Evolutionary conservation across 1,140 invertebrate genomes (phyloP), one percentile per base, ranked within the genome.

Genomic region (Leptinotarsa texana): DNA sequence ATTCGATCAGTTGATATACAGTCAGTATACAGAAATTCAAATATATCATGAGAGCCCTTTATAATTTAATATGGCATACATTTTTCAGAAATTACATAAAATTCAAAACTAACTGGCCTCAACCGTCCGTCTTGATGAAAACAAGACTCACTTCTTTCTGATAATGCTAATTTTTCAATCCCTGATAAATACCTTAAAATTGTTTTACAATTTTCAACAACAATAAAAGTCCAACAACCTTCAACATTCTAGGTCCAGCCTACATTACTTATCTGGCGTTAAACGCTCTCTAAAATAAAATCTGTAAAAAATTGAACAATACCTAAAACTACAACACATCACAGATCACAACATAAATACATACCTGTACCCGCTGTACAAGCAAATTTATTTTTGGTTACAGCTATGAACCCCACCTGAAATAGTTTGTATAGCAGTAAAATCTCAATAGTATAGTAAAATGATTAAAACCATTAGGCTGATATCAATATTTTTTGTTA

Each of bases 161-260:
- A 24, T 65, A 48, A 70, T 72, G 51, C 49, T 51, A n/a, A 48
- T 65, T 51, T 33, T 62, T 71, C 27, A 62, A 57, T 22, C 22
- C 66, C 65, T 63, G 71, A 75, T 75, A 75, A 65, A 68, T 72
- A 67, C 61, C 62, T 69, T 63, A 69, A 69, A 74, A 75, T 75
- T 75, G 63, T 66, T 72, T 72, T 42, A 75, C 51, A 57, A 75
- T 57, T 72, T 73, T 72, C 71, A 76, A 76, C 75, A 76, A 72
- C 71, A 48, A 76, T 69, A 76, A 66, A 76, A 73, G 68, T 73
- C 69, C 65, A 49, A 73, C 73, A 73, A 61, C 61, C 67, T 72
- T 73, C 67, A 76, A 73, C 67, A 69, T 69, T 73, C 61, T 63
- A 69, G 75, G 65, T 71, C 75, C 57, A 63, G 65, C 72, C 75